A percentile compares a stretch with the other conserved stretches of the same genome.
Evolutionary conservation across 2,888 invertebrate genomes (phyloP).

Genomic region (Pelosia muscerda): DNA sequence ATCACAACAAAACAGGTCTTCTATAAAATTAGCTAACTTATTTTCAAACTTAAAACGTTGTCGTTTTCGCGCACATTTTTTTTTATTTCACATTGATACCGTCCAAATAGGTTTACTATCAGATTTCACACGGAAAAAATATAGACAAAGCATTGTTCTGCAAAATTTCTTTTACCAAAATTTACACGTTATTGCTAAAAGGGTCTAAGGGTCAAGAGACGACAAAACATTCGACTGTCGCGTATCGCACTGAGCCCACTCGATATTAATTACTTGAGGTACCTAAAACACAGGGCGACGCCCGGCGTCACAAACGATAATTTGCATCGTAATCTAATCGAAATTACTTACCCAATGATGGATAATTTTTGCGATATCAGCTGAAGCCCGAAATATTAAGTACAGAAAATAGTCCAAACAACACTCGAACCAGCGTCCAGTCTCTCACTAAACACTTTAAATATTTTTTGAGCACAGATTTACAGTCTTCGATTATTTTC

Average conservation of each 20-base stretch:
- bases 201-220: constrained; percentile 60
- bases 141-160: constrained; percentile 33
- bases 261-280: constrained; percentile 59
- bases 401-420: constrained; percentile 72
- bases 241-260: constrained; percentile 63
- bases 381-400: constrained; percentile 63
- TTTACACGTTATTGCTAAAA: constrained; percentile 51
- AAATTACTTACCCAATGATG: constrained; percentile 85
- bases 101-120: background rate
- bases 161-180: constrained; percentile 34
- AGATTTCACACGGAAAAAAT: constrained; percentile 9
- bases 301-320: constrained; percentile 73
- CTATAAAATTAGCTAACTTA: background rate
- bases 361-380: constrained; percentile 83
- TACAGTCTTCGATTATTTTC: constrained; percentile 59
- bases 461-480: constrained; percentile 75
- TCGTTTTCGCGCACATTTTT: constrained; percentile 31
- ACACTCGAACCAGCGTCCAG: constrained; percentile 66
- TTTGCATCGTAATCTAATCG: constrained; percentile 85
- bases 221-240: constrained; percentile 64
- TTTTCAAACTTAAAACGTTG: constrained; percentile 5
- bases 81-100: constrained; percentile 1
- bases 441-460: constrained; percentile 75
- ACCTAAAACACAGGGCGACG: constrained; percentile 67
- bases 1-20: background rate